These are phyloP conservation scores for Pachypanchax playfairii DNA, from an alignment of 2,113 vertebrate species.

Conservation along the genomic window DNA sequence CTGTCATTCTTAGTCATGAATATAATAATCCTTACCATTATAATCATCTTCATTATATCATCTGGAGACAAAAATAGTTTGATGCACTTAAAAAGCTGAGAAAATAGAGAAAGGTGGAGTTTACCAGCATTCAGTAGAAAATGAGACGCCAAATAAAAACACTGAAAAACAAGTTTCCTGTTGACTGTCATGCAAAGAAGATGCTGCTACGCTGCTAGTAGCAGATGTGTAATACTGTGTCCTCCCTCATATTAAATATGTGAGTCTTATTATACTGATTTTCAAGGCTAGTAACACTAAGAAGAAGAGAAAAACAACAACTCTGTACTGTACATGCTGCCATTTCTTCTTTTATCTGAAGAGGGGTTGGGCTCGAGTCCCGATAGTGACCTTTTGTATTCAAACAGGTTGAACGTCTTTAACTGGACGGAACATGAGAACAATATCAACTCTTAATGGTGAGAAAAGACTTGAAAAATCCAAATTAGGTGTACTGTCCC, in stretches of 20 bases:
- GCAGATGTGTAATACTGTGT: slow-evolving; percentile 68
- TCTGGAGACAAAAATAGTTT: slow-evolving; percentile 78
- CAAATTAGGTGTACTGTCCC: slow-evolving; percentile 47
- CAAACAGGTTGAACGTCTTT: slow-evolving; percentile 12
- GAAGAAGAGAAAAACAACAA: slow-evolving; percentile 69
- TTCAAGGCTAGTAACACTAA: slow-evolving; percentile 59
- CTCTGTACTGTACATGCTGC: slow-evolving; percentile 71
- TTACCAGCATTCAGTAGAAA: slow-evolving; percentile 80
- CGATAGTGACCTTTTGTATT: slow-evolving; percentile 40
- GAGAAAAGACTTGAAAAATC: slow-evolving; percentile 23
- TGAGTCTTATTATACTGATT: slow-evolving; percentile 57
- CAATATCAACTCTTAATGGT: slow-evolving; percentile 18
- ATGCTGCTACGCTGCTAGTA: slow-evolving; percentile 67
- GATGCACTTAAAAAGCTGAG: slow-evolving; percentile 79
- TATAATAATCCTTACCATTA: slow-evolving; percentile 50
- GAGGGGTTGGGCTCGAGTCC: slow-evolving; percentile 9
- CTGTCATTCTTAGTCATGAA: slow-evolving; percentile 60
- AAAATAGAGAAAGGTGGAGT: slow-evolving; percentile 73
- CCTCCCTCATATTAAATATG: slow-evolving; percentile 58
- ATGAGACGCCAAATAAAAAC: slow-evolving; percentile 60
- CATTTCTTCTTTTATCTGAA: slow-evolving; percentile 44
- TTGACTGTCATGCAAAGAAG: slow-evolving; percentile 79
- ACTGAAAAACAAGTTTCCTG: slow-evolving; percentile 63
- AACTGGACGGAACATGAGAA: slow-evolving; percentile 43
- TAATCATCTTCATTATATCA: slow-evolving; percentile 62